Evolutionary conservation across 2,113 vertebrate genomes (phyloP).

Genomic region (Falco punctatus): DNA sequence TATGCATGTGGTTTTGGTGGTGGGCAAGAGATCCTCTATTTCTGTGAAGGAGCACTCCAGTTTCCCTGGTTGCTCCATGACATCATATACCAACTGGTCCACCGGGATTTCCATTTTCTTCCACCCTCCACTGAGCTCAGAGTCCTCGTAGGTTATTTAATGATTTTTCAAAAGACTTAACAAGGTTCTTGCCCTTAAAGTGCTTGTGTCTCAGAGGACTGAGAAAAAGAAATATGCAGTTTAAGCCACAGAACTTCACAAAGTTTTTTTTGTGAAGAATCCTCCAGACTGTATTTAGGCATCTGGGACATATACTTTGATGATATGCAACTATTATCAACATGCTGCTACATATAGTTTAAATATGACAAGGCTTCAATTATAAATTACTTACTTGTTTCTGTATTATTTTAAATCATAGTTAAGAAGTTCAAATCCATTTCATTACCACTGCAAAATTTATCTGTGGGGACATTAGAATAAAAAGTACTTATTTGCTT

Average conservation of each 20-base stretch:
- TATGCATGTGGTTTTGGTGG: background rate
- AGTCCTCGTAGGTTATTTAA: background rate
- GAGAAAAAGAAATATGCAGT: background rate
- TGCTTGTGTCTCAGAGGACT: background rate
- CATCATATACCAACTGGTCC: background rate
- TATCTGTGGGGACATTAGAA: conserved; percentile 33
- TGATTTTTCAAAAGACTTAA: conserved; percentile 5
- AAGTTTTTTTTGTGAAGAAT: background rate
- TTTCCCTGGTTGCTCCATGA: background rate
- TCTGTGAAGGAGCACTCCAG: background rate
- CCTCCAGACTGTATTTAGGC: background rate
- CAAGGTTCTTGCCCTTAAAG: background rate
- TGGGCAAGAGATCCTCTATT: background rate
- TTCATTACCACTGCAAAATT: conserved; percentile 29
- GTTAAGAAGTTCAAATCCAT: conserved; percentile 38
- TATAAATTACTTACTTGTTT: background rate
- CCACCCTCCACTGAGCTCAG: background rate
- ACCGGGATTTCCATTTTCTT: background rate
- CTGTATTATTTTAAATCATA: background rate
- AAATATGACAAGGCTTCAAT: background rate
- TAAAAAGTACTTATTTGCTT: conserved; percentile 51
- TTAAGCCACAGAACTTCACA: background rate
- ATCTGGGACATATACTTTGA: background rate
- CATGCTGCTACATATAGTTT: background rate
- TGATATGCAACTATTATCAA: background rate